Evolutionary conservation across 2,113 vertebrate species (phyloP).

Genomic region (Reinhardtius hippoglossoides): DNA sequence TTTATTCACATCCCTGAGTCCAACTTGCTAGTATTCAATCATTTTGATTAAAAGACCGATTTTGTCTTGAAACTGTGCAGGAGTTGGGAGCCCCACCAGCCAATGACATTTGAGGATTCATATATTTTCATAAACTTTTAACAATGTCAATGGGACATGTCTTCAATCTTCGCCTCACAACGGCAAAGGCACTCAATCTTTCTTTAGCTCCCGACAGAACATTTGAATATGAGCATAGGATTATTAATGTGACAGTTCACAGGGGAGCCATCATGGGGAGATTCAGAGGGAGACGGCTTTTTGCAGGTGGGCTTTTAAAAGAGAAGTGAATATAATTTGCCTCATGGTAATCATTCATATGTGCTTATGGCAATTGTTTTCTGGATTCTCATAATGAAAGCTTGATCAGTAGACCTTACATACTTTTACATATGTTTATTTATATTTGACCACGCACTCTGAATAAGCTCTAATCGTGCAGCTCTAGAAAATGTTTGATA

Average conservation of each 20-base stretch:
- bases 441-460: no score
- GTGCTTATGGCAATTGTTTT: not conserved
- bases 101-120: constrained; percentile 94
- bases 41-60: constrained; percentile 99
- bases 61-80: constrained; percentile 92
- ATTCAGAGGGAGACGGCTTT: constrained; percentile 75
- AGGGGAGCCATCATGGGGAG: constrained; percentile 81
- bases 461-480: no score
- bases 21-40: constrained; percentile 93
- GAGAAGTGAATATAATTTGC: constrained; percentile 3
- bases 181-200: constrained; percentile 93
- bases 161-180: constrained; percentile 94
- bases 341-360: not conserved
- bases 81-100: constrained; percentile 89
- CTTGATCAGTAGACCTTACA: no score
- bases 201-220: constrained; percentile 94
- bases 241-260: constrained; percentile 94
- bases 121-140: constrained; percentile 99
- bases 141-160: constrained; percentile 96
- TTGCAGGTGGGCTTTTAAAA: constrained; percentile 57
- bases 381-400: not conserved
- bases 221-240: constrained; percentile 95
- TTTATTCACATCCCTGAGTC: constrained; percentile 90
- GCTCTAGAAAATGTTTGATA: no score
- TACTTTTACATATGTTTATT: no score